These are phyloP conservation scores for Morphnarchus princeps DNA, from an alignment of 2,113 vertebrate species.

Conservation along the genomic window DNA sequence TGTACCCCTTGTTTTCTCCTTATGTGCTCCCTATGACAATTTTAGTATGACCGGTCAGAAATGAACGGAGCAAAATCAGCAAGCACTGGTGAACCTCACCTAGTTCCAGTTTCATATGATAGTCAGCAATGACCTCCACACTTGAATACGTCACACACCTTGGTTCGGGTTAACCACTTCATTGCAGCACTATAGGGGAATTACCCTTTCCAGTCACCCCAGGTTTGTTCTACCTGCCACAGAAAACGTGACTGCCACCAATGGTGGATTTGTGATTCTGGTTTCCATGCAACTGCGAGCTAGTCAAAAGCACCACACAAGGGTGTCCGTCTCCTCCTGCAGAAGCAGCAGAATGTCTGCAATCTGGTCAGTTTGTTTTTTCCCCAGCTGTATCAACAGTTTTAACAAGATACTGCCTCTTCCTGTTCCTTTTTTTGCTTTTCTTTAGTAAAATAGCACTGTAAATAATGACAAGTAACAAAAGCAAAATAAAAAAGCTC, in stretches of 20 bases:
- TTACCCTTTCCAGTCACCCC: not conserved
- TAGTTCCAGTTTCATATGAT: not conserved
- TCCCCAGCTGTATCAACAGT: not conserved
- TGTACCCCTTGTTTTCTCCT: not conserved
- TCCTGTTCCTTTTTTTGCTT: not conserved
- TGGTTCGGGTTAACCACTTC: not conserved
- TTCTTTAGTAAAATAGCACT: not conserved
- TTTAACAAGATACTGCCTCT: not conserved
- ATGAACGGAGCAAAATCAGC: not conserved
- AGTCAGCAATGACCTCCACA: not conserved
- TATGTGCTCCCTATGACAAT: not conserved
- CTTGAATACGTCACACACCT: not conserved
- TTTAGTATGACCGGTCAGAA: not conserved
- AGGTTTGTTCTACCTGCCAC: not conserved
- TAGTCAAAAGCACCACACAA: not conserved
- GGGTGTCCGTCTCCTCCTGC: not conserved
- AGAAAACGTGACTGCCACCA: fast-evolving
- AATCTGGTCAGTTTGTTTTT: not conserved
- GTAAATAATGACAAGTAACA: not conserved
- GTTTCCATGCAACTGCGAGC: not conserved
- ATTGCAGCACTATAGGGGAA: not conserved
- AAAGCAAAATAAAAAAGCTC: not conserved
- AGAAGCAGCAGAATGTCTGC: not conserved
- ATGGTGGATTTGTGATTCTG: fast-evolving
- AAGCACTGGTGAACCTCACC: not conserved